Base-by-base conservation (phyloP, 2,888 invertebrate species). In the Allygus modestus region DNA sequence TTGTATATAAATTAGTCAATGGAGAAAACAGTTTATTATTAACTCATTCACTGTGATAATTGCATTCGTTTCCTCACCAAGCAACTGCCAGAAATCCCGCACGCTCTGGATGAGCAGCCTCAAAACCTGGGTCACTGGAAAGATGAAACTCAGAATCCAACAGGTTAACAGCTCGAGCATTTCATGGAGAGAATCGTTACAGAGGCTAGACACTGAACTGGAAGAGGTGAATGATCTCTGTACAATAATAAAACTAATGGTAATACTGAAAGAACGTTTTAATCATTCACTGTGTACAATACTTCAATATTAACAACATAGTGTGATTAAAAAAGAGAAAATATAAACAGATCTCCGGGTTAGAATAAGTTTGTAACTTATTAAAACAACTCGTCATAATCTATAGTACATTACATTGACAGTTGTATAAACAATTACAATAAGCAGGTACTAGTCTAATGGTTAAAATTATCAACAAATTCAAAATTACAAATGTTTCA, bases 211-310 rank as follows among this genome's bases (percentile, higher is more conserved):
- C n/a, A n/a, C n/a, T n/a, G n/a, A n/a, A n/a, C n/a, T n/a, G n/a
- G n/a, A n/a, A n/a, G n/a, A n/a, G n/a, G n/a, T n/a, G n/a, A n/a
- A n/a, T n/a, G n/a, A n/a, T n/a, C n/a, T n/a, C n/a, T n/a, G n/a
- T n/a, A n/a, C n/a, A n/a, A n/a, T n/a, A n/a, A n/a, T n/a, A 1
- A 23, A 54, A 23, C 20, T 4, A 23, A 0, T 5, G 54, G 15
- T 65, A 65, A 65, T 73, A 73, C 73, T 73, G 73, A 73, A 73
- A 73, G 73, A 69, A 33, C 31, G 4, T 73, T 73, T 31, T 41
- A 41, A 41, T 73, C 28, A 65, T 73, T 37, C 41, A 73, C 20
- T 33, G 73, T 73, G 73, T 73, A 73, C 41, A 73, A 73, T 73
- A 73, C 43, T 41, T 73, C 73, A 73, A 73, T 73, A 73, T 73